Conservation (phyloP, 2,113 vertebrate genomes). For the Montifringilla adamsi region DNA sequence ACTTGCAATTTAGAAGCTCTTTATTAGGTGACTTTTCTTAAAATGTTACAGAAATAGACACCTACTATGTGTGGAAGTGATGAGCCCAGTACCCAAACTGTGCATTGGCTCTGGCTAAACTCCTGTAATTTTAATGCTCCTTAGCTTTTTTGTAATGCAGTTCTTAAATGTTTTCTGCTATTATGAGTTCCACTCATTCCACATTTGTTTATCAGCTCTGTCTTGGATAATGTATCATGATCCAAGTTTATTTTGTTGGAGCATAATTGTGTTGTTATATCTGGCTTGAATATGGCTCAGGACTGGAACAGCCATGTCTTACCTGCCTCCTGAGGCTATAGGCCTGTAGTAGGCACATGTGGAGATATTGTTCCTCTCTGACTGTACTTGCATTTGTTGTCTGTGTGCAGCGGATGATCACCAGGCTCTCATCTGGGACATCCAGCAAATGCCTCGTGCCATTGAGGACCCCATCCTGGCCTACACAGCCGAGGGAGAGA, state of each 20-base stretch:
- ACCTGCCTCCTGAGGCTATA: fast-evolving
- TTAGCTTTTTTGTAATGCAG: neutral
- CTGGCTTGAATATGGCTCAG: neutral
- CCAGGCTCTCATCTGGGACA: constrained; percentile 99
- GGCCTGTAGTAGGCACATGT: neutral
- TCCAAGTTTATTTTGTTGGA: neutral
- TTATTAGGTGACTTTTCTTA: neutral
- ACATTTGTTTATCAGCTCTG: neutral
- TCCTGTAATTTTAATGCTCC: neutral
- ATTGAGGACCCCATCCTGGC: constrained; percentile 98
- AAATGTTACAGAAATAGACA: neutral
- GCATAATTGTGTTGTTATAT: neutral
- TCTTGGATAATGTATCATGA: neutral
- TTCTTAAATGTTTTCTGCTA: neutral
- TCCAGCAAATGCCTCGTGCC: constrained; percentile 98
- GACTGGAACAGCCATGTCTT: neutral
- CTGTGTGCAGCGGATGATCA: constrained; percentile 89
- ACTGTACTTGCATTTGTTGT: neutral
- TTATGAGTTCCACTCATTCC: fast-evolving
- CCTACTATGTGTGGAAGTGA: neutral
- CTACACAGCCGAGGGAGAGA: constrained; percentile 97
- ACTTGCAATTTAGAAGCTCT: neutral
- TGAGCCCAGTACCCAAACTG: neutral
- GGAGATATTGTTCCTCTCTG: neutral
- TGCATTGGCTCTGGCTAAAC: neutral